Base-by-base conservation (phyloP, 2,113 vertebrate genomes). In the Campylomormyrus numenius region DNA sequence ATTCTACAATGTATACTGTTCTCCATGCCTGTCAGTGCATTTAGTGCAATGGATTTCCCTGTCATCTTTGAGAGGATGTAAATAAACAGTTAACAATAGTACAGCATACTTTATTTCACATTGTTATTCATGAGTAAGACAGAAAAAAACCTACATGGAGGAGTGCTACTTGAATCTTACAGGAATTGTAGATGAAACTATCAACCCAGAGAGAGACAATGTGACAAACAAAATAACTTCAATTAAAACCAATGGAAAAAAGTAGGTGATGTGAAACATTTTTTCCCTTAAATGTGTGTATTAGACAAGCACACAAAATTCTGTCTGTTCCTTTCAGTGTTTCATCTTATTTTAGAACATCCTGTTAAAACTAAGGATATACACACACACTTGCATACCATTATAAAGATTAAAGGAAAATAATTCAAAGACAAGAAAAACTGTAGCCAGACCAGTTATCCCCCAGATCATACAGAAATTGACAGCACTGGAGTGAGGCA, bases 41-140 rank as follows among this genome's bases (percentile, higher is more conserved):
- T 39, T 6, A 42, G 35, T 19, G 35, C 74, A 42, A 42, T 19
- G 13, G n/a, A 70, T 70, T 31, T 70, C 62, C 62, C 62, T 0
- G n/a, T 70, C 2, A 10, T 42, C 35, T 39, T 42, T 42, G 35
- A 39, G 31, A 42, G 35, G 74, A 80, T 42, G 74, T 80, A 9
- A 27, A 46, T 9, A 45, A 85, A 62, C 8, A 10, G 6, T 39
- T 77, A 90, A 90, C 85, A 88, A 88, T 53, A 89, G 49, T 77
- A 90, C 85, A 90, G 89, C 89, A 80, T 88, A 85, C 89, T 90
- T 90, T 90, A 90, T 90, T 90, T 90, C 85, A 87, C 89, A 77
- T 90, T 70, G 83, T 90, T 90, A 90, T 90, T 90, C 5, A 58
- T 90, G 56, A 88, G 31, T 56, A 88, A 90, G 86, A 80, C 89